Conservation (phyloP, 2,797 vertebrate genomes). For the Smutsia gigantea region DNA sequence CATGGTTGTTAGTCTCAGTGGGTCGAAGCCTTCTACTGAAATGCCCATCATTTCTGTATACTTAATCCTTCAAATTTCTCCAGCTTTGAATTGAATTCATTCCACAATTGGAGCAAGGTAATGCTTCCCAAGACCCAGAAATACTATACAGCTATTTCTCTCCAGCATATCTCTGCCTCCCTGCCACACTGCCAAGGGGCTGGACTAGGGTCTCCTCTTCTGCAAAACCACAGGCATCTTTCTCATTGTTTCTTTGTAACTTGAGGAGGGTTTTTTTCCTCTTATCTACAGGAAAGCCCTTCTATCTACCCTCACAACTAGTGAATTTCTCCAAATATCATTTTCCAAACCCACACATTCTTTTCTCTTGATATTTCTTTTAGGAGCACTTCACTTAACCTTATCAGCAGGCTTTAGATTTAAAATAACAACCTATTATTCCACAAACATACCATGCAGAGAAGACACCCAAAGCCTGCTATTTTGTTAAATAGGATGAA, state of each 20-base stretch:
- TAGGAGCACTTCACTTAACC: neutral
- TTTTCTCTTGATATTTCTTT: neutral
- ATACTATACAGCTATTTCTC: neutral
- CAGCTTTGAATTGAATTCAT: neutral
- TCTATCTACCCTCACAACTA: neutral
- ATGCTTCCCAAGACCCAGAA: neutral
- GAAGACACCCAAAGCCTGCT: neutral
- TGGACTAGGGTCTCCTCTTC: neutral
- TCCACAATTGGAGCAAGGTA: neutral
- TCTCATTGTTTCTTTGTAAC: neutral
- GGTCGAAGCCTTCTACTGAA: neutral
- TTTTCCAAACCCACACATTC: neutral
- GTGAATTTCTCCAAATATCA: neutral
- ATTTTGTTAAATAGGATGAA: neutral
- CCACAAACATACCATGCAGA: neutral
- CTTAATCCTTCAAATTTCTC: neutral
- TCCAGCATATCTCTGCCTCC: neutral
- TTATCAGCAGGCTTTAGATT: neutral
- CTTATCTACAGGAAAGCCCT: neutral
- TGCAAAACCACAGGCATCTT: neutral
- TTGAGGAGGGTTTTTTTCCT: no score
- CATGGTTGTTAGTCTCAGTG: neutral
- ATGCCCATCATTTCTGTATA: neutral
- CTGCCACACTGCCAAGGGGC: neutral
- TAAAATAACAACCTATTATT: neutral